Percentiles rank a stretch among this genome's conserved stretches.
Evolutionary conservation across 2,888 invertebrate species (phyloP).

Genomic region (Scrobipalpa atriplicella): DNA sequence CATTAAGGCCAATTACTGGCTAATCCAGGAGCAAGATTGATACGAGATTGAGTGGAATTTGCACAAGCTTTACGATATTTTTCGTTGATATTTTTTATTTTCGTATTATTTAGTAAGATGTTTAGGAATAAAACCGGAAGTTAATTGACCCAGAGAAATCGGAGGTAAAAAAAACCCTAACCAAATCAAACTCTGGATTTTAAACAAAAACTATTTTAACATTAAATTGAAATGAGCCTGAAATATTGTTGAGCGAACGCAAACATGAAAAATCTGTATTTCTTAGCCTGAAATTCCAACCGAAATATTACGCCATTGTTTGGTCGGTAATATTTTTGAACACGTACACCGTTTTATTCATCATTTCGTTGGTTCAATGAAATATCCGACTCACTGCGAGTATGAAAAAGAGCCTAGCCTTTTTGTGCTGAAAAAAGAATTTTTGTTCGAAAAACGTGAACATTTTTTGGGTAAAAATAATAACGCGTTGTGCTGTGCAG

Average conservation of each 20-base stretch:
- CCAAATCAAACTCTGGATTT: too few species aligned
- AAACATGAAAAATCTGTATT: neutral
- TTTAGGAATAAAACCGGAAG: too few species aligned
- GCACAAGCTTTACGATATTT: neutral
- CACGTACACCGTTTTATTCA: constrained; percentile 6
- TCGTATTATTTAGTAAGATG: neutral
- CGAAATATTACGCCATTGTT: constrained; percentile 1
- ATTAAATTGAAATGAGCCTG: too few species aligned
- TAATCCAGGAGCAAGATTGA: constrained; percentile 8
- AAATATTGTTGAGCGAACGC: too few species aligned
- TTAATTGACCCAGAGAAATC: too few species aligned
- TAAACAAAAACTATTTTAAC: too few species aligned
- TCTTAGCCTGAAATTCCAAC: neutral
- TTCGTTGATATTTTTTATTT: neutral
- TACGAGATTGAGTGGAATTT: constrained; percentile 2
- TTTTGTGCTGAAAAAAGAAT: too few species aligned
- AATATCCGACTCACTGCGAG: neutral
- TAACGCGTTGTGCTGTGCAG: neutral
- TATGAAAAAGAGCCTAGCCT: neutral
- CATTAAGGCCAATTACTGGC: neutral
- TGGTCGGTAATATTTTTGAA: neutral
- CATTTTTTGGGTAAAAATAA: neutral
- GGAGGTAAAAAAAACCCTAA: too few species aligned
- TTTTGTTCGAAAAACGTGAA: neutral
- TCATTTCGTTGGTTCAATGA: neutral